Conservation (phyloP, 2,113 vertebrate genomes). For the Suncus etruscus region DNA sequence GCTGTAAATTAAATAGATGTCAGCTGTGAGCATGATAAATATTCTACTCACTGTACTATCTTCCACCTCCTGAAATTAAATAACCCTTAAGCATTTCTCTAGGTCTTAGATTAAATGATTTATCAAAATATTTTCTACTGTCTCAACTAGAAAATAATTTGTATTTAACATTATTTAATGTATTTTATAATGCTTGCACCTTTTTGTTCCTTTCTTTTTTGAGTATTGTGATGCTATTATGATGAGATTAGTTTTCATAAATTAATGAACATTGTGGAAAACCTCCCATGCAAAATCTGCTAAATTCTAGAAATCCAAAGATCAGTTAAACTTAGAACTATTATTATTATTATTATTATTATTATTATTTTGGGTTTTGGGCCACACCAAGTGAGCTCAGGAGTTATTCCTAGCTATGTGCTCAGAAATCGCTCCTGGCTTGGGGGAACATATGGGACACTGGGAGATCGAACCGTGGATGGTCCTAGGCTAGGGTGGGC, state of each 20-base stretch:
- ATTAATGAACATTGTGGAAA: neutral
- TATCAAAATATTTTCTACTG: neutral
- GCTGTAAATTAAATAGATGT: no score
- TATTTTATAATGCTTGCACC: neutral
- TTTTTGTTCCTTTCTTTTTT: no score
- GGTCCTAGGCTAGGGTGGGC: no score
- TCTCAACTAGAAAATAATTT: conserved; percentile 8
- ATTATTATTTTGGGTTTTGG: no score
- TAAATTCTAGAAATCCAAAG: neutral
- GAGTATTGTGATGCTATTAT: neutral
- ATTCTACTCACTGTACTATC: no score
- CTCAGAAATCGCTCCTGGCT: no score
- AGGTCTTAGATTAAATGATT: neutral
- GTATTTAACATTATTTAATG: neutral
- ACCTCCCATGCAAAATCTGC: neutral
- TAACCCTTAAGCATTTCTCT: neutral
- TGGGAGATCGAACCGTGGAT: no score
- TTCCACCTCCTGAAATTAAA: neutral
- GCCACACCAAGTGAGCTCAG: no score
- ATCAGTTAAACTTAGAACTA: neutral
- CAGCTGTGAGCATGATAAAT: no score
- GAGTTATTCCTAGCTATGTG: no score
- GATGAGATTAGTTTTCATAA: neutral
- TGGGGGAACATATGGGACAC: no score
- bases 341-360: no score